Evolutionary conservation across 2,888 invertebrate genomes (phyloP), one percentile per base, ranked within the genome.

Genomic region (Philopedon plagiatum): DNA sequence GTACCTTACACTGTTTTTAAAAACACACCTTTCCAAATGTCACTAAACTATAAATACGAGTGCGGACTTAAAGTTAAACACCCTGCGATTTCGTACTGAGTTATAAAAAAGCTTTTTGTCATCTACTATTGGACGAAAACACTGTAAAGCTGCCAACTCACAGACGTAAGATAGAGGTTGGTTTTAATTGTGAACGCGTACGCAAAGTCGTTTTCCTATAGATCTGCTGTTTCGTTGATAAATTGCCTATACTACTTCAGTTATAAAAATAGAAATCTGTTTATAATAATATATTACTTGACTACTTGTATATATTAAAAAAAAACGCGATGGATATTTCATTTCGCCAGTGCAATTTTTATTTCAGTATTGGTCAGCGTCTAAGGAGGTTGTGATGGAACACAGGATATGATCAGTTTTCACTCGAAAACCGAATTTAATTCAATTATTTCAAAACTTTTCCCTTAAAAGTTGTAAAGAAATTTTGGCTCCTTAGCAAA

Each of bases 231-330:
- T 29, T 29, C n/a, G 11, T n/a, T 39, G 39, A 39, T 58, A 23
- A 21, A 26, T 49, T 21, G 37, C 23, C 7, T 41, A 37, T 57
- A 63, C 13, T 29, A 58, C 23, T 70, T 19, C 13, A 13, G n/a
- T 0, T 63, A 18, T 70, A 70, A 64, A 70, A 70, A 70, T 70
- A 70, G 70, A 64, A 70, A 64, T 21, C n/a, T 67, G 67, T 67
- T 67, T 67, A 67, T 60, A 23, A 54, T 34, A 5, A 32, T 54
- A 54, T 1, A 18, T 8, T 49, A 44, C 7, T 44, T 15, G 44
- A 13, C 18, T 18, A 15, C 5, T 4, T 5, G 11, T 39, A 39
- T 11, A 39, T 39, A 39, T 39, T 29, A 39, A 39, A 44, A 9
- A n/a, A n/a, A n/a, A n/a, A n/a, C n/a, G n/a, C n/a, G n/a, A n/a